Conservation (phyloP, 2,113 vertebrate genomes). For the Spermophilus dauricus region DNA sequence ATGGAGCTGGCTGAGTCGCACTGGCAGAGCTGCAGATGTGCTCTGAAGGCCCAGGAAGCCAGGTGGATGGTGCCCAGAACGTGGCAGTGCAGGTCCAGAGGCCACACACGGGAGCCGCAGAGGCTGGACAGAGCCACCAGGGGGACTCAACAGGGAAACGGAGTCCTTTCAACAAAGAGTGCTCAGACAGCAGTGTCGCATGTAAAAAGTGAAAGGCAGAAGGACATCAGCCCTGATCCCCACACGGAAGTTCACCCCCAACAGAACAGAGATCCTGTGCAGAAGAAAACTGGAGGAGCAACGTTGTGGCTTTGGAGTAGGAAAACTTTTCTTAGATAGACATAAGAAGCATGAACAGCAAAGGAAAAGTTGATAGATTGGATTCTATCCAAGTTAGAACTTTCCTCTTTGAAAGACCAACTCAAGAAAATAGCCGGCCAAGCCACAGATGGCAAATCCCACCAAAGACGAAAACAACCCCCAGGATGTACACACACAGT, state of each 20-base stretch:
- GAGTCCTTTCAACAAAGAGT: not conserved
- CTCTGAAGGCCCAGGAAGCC: fast-evolving
- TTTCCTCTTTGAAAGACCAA: not conserved
- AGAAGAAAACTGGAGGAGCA: not conserved
- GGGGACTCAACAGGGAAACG: fast-evolving
- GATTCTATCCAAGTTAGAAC: not conserved
- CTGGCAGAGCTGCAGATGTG: fast-evolving
- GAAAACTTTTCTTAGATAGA: not conserved
- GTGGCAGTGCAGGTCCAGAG: fast-evolving
- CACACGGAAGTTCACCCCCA: fast-evolving
- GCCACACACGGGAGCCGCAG: fast-evolving
- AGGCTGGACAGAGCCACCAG: not conserved
- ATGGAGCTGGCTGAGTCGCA: fast-evolving
- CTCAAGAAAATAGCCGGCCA: not conserved
- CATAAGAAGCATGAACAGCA: not conserved
- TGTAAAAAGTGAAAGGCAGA: not conserved
- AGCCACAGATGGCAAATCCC: not conserved
- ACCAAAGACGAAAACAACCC: not conserved
- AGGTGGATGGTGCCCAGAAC: fast-evolving
- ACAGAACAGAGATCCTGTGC: fast-evolving
- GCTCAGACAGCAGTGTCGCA: fast-evolving
- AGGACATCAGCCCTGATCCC: not conserved
- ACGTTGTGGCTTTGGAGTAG: fast-evolving
- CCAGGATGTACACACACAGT: no score
- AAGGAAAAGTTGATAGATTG: not conserved